Evolutionary conservation across 2,797 vertebrate genomes (phyloP), one percentile per base, ranked within the genome.

Genomic region (Onychomys torridus): DNA sequence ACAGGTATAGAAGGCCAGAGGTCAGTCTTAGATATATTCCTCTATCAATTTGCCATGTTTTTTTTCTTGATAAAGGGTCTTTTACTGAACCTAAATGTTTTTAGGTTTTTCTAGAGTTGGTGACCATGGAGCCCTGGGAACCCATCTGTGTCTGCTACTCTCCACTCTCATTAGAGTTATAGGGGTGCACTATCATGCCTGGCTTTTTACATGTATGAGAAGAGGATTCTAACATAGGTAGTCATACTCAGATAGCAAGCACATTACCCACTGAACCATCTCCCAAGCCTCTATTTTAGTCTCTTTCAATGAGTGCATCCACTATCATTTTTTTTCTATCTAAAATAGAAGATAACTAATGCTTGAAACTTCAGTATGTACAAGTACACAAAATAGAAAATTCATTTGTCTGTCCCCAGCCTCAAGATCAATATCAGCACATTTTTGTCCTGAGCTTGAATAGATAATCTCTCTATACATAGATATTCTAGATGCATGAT

Each of bases 351-450:
- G 29, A 49, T 49, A 85, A 34, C 40, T 91, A 37, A 46, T 40
- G 19, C 67, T 81, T 19, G 78, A 81, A 89, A 93, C 16, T 46
- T 32, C 6, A 89, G 12, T 46, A 10, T 46, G 9, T 46, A 32
- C 25, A 77, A 61, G 32, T 29, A 34, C 27, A 89, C 21, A 52
- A 83, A 87, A 65, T 32, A 61, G 40, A 61, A 17, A 81, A 82
- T 89, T 23, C 0, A 49, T 23, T 0, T 85, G 55, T 57, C 17
- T 13, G 49, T 89, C 25, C 11, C 16, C 10, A 79, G 5, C 29
- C 88, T 84, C n/a, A 93, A 34, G 29, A 94, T 90, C 59, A 75
- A 4, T 10, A 96, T 46, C n/a, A 92, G 14, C 27, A 71, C 76
- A 55, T 89, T 46, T 88, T 67, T 85, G 77, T 37, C 29, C n/a